Evolutionary conservation across 2,797 vertebrate species (phyloP), one percentile per base, ranked within the genome.

Genomic region (Nasua narica): DNA sequence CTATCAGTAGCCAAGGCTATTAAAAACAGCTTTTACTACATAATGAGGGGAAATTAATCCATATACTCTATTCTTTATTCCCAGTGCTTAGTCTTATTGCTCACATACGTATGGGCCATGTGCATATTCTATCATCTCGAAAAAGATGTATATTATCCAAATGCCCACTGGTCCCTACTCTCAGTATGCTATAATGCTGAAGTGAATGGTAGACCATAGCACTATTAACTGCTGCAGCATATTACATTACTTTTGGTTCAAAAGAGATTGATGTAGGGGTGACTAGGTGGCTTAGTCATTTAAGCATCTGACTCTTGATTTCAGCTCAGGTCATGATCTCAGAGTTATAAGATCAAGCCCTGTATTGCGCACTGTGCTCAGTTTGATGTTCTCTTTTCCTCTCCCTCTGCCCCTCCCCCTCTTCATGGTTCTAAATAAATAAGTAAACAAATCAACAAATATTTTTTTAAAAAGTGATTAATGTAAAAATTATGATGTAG

Each of bases 201-300:
- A 81, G 70, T 86, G 94, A 96, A 87, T 94, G 87, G 76, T 88
- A 95, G 0, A 4, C 81, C 96, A 90, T 90, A 95, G 81, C 87
- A 65, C 76, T 98, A 97, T 97, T 97, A 97, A 98, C 88, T 97
- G 96, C 72, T 97, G 70, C 88, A 97, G 96, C 48, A 72, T 78
- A 97, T 96, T 97, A 97, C 96, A 98, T 98, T 95, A 96, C 94
- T 90, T 98, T 96, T 97, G 95, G 89, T 98, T 97, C 94, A 96
- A 97, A 98, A 74, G 86, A 95, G 96, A 97, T 94, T 95, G 69
- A 97, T 98, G 18, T 67, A 67, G n/a, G 32, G 18, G 18, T 18
- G 18, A 35, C n/a, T 67, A 3, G 18, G n/a, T 67, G 65, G 18
- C 65, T 67, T 67, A 67, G 65, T 67, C 2, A 0, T 19, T 37